Base-by-base conservation (phyloP, 2,888 invertebrate genomes). In the Siphlonurus alternatus region DNA sequence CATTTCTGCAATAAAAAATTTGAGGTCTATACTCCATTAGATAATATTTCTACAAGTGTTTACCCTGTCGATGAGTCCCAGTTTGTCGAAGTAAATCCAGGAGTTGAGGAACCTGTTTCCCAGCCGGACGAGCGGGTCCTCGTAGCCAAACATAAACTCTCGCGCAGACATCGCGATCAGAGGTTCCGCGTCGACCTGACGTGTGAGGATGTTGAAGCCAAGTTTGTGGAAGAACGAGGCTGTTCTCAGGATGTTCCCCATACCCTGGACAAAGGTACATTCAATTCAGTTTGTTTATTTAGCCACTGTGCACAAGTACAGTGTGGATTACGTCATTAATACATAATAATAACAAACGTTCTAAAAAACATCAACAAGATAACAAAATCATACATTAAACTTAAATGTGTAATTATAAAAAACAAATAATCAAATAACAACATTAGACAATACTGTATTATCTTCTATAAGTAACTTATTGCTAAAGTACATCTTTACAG, bases 111-210 rank as follows among this genome's bases (percentile, higher is more conserved):
- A 81, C 20, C 85, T 86, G 74, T 93, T 89, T 0, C 93, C 93
- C 63, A 93, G 74, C 1, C 87, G 87, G 75, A 93, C 86, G 65
- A 93, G 77, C 2, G 87, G 79, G n/a, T 89, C 88, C 68, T 86
- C 77, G 76, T 89, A 91, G 0, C 92, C 92, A 77, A 93, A 93
- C 89, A 93, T 89, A 74, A 93, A 90, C 73, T 93, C 91, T 66
- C 76, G 82, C 0, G 93, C 92, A 0, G 90, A 89, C 86, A 91
- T 89, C 71, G 81, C 77, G 2, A 87, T 84, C 22, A 93, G 77
- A 0, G 92, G 89, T 68, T 83, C 77, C 2, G 85, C 80, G 51
- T 85, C 80, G 0, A 88, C 86, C 64, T 86, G 78, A 1, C 79
- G 73, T 62, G 92, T 85, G 1, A 92, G 72, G 56, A 86, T 75